Conservation (phyloP, 2,797 vertebrate species). For the Argentina silus region DNA sequence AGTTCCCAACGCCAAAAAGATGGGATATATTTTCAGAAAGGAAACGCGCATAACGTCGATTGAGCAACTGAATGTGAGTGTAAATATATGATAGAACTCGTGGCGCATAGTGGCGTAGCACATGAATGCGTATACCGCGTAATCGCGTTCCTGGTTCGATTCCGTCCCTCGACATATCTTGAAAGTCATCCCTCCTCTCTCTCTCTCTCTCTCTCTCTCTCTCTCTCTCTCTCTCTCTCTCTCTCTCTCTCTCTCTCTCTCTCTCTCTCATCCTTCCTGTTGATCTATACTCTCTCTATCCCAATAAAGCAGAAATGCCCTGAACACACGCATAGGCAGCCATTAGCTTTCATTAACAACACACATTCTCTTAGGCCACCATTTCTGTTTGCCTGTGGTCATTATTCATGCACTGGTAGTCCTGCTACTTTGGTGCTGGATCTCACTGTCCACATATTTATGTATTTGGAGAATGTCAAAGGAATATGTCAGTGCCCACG, state of each 20-base stretch:
- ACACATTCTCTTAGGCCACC: conserved; percentile 39
- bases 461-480: conserved; percentile 57
- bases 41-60: background rate
- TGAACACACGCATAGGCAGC: conserved; percentile 1
- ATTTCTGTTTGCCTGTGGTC: conserved; percentile 32
- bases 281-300: too few species aligned
- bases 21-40: background rate
- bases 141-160: too few species aligned
- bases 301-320: background rate
- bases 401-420: conserved; percentile 45
- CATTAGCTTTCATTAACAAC: conserved; percentile 42
- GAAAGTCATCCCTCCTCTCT: too few species aligned
- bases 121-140: too few species aligned
- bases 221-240: too few species aligned
- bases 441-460: conserved; percentile 33
- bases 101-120: too few species aligned
- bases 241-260: too few species aligned
- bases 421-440: conserved; percentile 37
- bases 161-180: too few species aligned
- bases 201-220: too few species aligned
- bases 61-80: background rate
- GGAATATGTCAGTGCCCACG: conserved; percentile 41
- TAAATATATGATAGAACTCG: too few species aligned
- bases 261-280: too few species aligned
- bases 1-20: background rate